phyloP scores from a whole-genome alignment of 2,888 invertebrate genomes.

The Eumacrocentrus americanus region DNA sequence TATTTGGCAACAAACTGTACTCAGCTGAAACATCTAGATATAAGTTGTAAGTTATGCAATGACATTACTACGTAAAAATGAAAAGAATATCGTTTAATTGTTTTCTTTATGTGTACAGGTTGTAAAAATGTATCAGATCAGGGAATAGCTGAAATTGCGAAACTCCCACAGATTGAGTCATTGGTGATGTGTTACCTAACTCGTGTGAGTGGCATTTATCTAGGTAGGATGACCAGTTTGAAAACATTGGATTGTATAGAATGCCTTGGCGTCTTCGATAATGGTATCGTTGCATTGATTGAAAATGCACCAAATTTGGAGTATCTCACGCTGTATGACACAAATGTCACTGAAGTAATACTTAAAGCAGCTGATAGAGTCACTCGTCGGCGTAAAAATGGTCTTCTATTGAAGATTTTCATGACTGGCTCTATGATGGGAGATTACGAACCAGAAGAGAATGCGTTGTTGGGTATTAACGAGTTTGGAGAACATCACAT shows the following conservation, averaged over 20 bases:
- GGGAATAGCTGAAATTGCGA: not conserved
- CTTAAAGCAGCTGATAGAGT: not conserved
- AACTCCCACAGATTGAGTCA: not conserved
- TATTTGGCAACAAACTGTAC: not conserved
- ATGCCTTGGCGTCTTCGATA: not conserved
- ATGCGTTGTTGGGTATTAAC: too few relatives aligned
- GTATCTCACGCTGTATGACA: not conserved
- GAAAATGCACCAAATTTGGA: slow-evolving; percentile 1
- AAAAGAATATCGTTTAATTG: too few relatives aligned
- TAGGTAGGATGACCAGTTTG: not conserved
- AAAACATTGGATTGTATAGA: slow-evolving; percentile 8
- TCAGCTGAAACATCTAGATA: not conserved
- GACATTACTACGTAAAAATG: not conserved
- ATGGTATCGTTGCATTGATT: not conserved
- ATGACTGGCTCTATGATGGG: not conserved
- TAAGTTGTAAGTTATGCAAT: not conserved
- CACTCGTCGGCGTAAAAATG: not conserved
- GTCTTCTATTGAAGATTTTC: not conserved
- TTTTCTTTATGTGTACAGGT: not conserved
- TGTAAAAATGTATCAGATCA: not conserved
- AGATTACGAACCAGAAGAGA: not conserved
- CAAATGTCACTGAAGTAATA: not conserved
- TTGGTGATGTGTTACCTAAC: not conserved
- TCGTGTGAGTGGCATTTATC: not conserved
- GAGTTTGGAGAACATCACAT: too few relatives aligned